Percentiles rank a stretch among this genome's conserved stretches.
These are phyloP conservation scores for Pangasianodon hypophthalmus DNA, from an alignment of 2,113 vertebrate species.

Conservation along the genomic window DNA sequence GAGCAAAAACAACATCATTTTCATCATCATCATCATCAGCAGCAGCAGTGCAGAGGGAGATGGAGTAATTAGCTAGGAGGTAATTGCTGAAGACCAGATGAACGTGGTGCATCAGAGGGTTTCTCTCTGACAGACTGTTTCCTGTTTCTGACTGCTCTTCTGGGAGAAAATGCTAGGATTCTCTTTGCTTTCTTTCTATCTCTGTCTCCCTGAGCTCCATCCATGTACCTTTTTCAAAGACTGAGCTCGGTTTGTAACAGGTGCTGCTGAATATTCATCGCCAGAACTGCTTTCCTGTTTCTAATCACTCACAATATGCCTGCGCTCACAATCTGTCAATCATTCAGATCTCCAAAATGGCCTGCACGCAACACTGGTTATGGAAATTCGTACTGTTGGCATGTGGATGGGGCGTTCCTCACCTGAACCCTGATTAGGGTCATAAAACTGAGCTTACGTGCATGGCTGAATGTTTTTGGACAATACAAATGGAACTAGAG, in stretches of 20 bases:
- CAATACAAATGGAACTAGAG: not conserved
- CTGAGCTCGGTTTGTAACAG: slow-evolving; percentile 64
- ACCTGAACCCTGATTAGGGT: slow-evolving; percentile 9
- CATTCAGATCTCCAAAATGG: slow-evolving; percentile 65
- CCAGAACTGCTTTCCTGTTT: slow-evolving; percentile 60
- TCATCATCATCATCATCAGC: not conserved
- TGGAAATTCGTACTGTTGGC: slow-evolving; percentile 63
- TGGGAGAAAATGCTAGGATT: not conserved
- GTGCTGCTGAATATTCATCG: slow-evolving; percentile 77
- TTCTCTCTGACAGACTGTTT: slow-evolving; percentile 4
- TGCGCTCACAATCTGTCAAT: slow-evolving; percentile 69
- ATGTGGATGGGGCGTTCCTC: slow-evolving; percentile 42
- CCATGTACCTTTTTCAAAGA: slow-evolving; percentile 57
- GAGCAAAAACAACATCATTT: not conserved
- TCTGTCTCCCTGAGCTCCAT: slow-evolving; percentile 13
- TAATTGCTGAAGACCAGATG: slow-evolving; percentile 31
- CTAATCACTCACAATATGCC: slow-evolving; percentile 76
- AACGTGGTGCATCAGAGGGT: not conserved
- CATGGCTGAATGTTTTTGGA: not conserved
- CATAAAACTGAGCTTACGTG: not conserved
- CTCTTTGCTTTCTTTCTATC: not conserved
- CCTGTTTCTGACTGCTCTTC: not conserved
- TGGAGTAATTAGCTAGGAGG: slow-evolving; percentile 8
- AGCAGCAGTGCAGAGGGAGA: not conserved
- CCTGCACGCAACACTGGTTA: slow-evolving; percentile 55